Percentiles rank a stretch among this genome's conserved stretches.
These are phyloP conservation scores for Paguma larvata DNA, from an alignment of 2,797 vertebrate species.

Conservation along the genomic window DNA sequence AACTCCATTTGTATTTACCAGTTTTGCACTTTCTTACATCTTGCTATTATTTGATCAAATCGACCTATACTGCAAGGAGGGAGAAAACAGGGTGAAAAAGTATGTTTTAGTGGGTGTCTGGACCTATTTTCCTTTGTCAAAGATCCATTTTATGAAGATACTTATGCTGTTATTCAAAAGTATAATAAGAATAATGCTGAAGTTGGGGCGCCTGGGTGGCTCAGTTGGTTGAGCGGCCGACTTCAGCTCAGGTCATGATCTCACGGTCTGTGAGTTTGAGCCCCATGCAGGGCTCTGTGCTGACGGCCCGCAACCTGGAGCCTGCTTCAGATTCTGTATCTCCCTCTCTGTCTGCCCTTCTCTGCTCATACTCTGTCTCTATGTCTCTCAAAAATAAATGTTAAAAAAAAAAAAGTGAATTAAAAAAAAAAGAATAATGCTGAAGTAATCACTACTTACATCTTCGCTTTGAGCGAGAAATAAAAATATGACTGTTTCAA, in stretches of 20 bases:
- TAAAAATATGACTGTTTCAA: neutral
- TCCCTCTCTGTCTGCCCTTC: too few relatives aligned
- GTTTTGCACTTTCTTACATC: neutral
- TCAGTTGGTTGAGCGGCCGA: too few relatives aligned
- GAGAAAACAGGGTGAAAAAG: neutral
- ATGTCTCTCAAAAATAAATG: too few relatives aligned
- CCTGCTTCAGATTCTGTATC: too few relatives aligned
- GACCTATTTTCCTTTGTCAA: neutral
- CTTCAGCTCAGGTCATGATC: too few relatives aligned
- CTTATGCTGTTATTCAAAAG: neutral
- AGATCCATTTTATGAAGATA: constrained; percentile 29
- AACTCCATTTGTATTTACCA: neutral
- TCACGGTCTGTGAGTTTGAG: too few relatives aligned
- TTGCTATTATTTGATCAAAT: neutral
- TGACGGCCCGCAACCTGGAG: too few relatives aligned
- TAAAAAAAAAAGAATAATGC: neutral
- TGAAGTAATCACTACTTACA: neutral
- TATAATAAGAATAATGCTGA: neutral
- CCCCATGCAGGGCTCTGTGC: too few relatives aligned
- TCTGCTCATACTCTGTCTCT: too few relatives aligned
- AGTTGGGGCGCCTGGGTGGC: neutral
- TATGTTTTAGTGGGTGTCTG: neutral
- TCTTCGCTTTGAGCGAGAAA: neutral
- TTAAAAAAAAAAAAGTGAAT: too few relatives aligned
- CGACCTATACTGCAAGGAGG: neutral